Conservation (phyloP, 2,113 vertebrate species). For the Puntigrus tetrazona region DNA sequence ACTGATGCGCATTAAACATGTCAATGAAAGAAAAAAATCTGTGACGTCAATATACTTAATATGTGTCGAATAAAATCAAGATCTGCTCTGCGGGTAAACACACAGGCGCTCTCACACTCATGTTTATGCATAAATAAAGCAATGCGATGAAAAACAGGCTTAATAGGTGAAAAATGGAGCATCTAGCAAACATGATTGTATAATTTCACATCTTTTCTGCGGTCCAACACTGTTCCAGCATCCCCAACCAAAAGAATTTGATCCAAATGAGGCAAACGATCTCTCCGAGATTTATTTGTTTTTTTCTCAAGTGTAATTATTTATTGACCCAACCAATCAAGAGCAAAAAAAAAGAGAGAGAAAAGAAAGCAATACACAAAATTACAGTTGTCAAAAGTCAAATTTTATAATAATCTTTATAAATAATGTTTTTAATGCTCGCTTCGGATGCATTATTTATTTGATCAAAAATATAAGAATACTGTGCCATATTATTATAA, state of each 20-base stretch:
- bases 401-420: too few species aligned
- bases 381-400: too few species aligned
- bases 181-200: constrained; percentile 14
- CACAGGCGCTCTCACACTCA: neutral
- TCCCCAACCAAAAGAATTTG: neutral
- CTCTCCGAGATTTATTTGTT: neutral
- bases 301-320: neutral
- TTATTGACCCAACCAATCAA: neutral
- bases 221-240: neutral
- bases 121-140: neutral
- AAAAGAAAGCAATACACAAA: neutral
- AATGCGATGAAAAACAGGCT: neutral
- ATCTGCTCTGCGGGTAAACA: constrained; percentile 10
- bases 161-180: neutral
- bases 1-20: constrained; percentile 3
- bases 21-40: neutral
- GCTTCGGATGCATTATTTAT: neutral
- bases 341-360: neutral
- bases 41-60: constrained; percentile 3
- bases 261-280: neutral
- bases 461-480: neutral
- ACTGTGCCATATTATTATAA: neutral
- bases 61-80: constrained; percentile 7
- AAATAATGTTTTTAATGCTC: neutral
- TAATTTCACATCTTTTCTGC: neutral